A percentile compares a stretch with the other conserved stretches of the same genome.
Conservation (phyloP, 2,888 invertebrate genomes). For the Allygus modestus region DNA sequence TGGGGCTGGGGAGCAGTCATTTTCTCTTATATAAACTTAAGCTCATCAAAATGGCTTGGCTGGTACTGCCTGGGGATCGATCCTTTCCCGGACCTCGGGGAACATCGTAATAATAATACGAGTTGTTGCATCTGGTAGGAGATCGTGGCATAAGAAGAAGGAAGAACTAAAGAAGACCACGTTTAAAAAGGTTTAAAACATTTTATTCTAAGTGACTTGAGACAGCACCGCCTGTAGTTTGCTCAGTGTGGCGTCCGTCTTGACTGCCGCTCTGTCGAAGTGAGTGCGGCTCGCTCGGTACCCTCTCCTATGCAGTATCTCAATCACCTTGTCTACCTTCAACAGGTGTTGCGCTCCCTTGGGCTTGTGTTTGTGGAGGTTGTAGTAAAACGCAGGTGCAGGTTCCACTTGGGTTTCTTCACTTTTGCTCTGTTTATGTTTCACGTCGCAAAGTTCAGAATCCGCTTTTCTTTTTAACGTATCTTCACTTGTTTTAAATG, state of each 20-base stretch:
- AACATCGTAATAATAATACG: too few relatives aligned
- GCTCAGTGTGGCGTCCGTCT: conserved; percentile 69
- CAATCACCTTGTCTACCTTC: conserved; percentile 69
- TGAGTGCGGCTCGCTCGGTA: conserved; percentile 71
- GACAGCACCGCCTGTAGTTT: conserved; percentile 48
- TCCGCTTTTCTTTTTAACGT: conserved; percentile 34
- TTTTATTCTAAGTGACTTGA: conserved; percentile 25
- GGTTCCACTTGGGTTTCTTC: neutral
- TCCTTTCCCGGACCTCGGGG: too few relatives aligned
- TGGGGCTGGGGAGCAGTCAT: too few relatives aligned
- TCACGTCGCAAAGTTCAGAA: conserved; percentile 56
- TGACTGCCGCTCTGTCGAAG: conserved; percentile 71
- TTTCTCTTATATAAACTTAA: too few relatives aligned
- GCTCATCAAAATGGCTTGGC: too few relatives aligned
- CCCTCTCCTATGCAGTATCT: conserved; percentile 68
- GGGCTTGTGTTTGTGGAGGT: conserved; percentile 71
- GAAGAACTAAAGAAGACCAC: too few relatives aligned
- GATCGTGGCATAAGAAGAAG: too few relatives aligned
- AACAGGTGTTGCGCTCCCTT: conserved; percentile 69
- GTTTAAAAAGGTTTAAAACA: too few relatives aligned
- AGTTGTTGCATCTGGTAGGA: too few relatives aligned
- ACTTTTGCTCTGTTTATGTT: conserved; percentile 38
- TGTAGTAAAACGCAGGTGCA: conserved; percentile 71
- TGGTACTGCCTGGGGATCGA: too few relatives aligned
- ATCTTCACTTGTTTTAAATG: neutral